Evolutionary conservation across 2,888 invertebrate species (phyloP), one percentile per base, ranked within the genome.

Genomic region (Drosophila paramelanica): DNA sequence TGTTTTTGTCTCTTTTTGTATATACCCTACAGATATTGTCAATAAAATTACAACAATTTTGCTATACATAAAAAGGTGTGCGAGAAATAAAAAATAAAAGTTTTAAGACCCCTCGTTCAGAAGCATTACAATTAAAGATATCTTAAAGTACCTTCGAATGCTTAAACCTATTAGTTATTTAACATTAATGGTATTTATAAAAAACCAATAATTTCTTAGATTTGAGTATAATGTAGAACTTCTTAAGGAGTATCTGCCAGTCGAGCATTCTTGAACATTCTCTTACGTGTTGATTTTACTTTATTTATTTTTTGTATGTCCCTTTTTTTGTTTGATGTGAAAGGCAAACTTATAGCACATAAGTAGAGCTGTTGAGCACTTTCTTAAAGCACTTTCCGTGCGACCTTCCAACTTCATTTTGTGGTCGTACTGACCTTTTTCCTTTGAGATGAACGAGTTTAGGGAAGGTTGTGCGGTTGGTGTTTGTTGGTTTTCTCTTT

Each of bases 381-480:
- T 47, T 47, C 65, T 65, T 38, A 47, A 66, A 66, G 36, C 64
- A 66, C 62, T 42, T 42, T 47, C 41, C 27, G 64, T 49, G 46
- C 38, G 57, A 47, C 66, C 59, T 66, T 67, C 42, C 46, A 58
- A 66, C 72, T 75, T 67, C 60, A 68, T 25, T 62, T 67, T 58
- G 60, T 17, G 72, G 62, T 62, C 43, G 49, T 5, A 45, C 25
- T 67, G 59, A 59, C 66, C 56, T 60, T 71, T 62, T 58, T 25
- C 4, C 14, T 11, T 43, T 36, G 8, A 25, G 14, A 8, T 14
- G 17, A 11, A 13, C 17, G 3, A 17, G 17, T 31, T 11, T 17
- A 7, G 17, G 3, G 13, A 8, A 38, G 27, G 25, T 5, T n/a
- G 17, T 36, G 42, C 13, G 38, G 38, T 3, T 13, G 25, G 25